Base-by-base conservation (phyloP, 2,113 vertebrate species). In the Erythrolamprus reginae region DNA sequence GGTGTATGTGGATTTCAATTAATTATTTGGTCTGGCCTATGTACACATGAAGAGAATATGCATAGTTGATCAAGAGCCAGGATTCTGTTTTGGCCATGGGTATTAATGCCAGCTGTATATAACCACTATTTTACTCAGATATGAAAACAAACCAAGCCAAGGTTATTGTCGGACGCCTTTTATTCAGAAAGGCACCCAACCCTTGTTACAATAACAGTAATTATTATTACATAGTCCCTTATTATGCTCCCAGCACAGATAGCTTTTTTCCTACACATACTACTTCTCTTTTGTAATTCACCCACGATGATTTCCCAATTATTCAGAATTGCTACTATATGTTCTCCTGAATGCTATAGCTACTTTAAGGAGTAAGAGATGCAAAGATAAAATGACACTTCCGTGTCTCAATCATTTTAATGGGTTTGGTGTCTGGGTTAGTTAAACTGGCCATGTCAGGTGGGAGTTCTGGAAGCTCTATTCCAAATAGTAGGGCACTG, bases 161-260 rank as follows among this genome's bases (percentile, higher is more conserved):
- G 47, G 94, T 24, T 89, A 94, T 94, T 96, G 96, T 94, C 95
- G 95, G 95, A 94, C 95, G 96, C 94, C 94, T 96, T 96, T 96
- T 92, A 95, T 92, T 94, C 94, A 94, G 94, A 95, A 94, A 95
- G 94, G 95, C 93, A 93, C 94, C 92, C 95, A 93, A 95, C 92
- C 94, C 5, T 0, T 93, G 93, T 93, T 95, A 96, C 94, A 96
- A 96, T 96, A 96, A 96, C 95, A 96, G 92, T 96, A 96, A 96
- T 96, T 96, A 96, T 96, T 96, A 96, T 95, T 95, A 95, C 94
- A 95, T 93, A 95, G 94, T 96, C 95, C 95, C 94, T 96, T 96
- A 96, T 92, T 87, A 95, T 93, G 93, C 93, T 95, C 33, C 94
- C 91, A 93, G 94, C 89, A 89, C 92, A 96, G 93, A 93, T 93